Base-by-base conservation (phyloP, 2,797 vertebrate genomes). In the Glossophaga mutica region DNA sequence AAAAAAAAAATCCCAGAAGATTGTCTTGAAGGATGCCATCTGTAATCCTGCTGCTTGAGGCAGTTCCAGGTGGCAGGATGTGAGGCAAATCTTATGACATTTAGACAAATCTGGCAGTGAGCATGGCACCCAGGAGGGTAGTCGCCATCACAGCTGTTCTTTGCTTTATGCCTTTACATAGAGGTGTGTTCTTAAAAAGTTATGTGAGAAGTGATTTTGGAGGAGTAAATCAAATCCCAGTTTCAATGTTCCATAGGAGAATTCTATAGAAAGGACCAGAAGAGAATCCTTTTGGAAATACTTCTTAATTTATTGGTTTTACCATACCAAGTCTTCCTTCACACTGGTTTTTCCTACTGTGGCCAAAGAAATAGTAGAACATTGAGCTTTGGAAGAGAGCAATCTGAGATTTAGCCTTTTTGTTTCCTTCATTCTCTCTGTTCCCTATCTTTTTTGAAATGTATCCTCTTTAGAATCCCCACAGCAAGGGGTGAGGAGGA, bases 71-170 rank as follows among this genome's bases (percentile, higher is more conserved):
- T 96, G 96, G 96, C 19, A 79, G 94, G 91, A 93, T 79, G 44
- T 70, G 62, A 93, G 81, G 95, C 94, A 96, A 93, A 97, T 97
- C 93, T 93, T 96, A 82, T 59, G 95, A 97, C 96, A 96, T 96
- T 97, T 97, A 97, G 94, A 98, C 93, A 97, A 97, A 96, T 87
- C 24, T 93, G 95, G 95, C 95, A 94, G 83, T 39, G 87, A 94
- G 91, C 93, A 77, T 0, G n/a, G 94, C 76, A 87, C 97, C 96
- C 94, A 82, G 94, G 97, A 96, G 97, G 84, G 96, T 44, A 21
- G 81, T 97, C 95, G 78, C 1, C 87, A 42, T 71, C 90, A 87
- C 94, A 97, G 95, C 93, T 97, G 94, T 93, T 97, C 97, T 93
- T 62, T 91, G 91, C 67, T 96, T 87, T 93, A 86, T 90, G 77